Base-by-base conservation (phyloP, 2,888 invertebrate species). In the Macaria liturata region DNA sequence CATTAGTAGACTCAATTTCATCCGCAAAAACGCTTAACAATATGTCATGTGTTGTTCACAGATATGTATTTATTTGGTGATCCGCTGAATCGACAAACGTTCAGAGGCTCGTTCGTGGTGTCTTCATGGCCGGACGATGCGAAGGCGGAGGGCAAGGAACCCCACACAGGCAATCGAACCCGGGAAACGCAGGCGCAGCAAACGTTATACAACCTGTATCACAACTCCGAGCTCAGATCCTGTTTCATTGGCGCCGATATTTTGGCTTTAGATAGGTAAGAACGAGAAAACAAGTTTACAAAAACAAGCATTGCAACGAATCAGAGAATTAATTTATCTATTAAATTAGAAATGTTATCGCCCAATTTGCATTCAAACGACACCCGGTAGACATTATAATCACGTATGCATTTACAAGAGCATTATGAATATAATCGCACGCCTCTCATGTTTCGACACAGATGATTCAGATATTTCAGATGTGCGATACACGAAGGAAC, bases 241-340 rank as follows among this genome's bases (percentile, higher is more conserved):
- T 95, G 96, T 57, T 97, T 96, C 80, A 93, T 96, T 61, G 94
- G 95, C 31, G 95, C 95, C 34, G 97, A 97, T 78, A 95, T 97
- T 57, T 91, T 97, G 52, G 97, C 97, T 31, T 93, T 97, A 52
- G 97, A 97, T 83, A 97, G 96, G 97, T 97, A 88, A 93, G 92
- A 50, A 39, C 34, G 34, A 7, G 5, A 3, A 37, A 37, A 37
- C 34, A 6, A 37, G 34, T 37, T 37, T 37, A 37, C 7, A 37
- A 37, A 37, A 4, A 37, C 5, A 37, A 4, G 7, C 4, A 37
- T 6, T 37, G 7, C 34, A 7, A 6, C 34, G 34, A 37, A 37
- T 37, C 34, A 37, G 5, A 37, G 4, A 46, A 6, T 7, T 5
- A 34, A 37, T 32, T 1, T 42, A 32, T 44, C 6, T 9, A 34